Conservation (phyloP, 2,888 invertebrate species). For the Phaonia tiefii region DNA sequence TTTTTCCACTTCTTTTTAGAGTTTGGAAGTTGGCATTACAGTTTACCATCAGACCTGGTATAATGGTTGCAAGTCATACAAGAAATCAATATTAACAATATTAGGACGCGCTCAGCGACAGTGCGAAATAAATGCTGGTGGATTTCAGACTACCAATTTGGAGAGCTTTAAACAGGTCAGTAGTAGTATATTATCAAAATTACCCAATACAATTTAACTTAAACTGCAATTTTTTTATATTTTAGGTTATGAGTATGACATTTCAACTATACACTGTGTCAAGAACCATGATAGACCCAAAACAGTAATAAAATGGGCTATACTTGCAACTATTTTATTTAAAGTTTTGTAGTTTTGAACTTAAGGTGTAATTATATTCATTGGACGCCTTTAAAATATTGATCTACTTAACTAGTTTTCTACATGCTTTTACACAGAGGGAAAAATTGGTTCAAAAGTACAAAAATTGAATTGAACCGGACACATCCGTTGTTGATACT, state of each 20-base stretch:
- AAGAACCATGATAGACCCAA: background rate
- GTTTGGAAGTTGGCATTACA: slow-evolving; percentile 68
- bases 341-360: no score
- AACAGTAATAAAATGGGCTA: no score
- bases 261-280: slow-evolving; percentile 14
- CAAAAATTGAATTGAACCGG: no score
- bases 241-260: slow-evolving; percentile 30
- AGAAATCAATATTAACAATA: slow-evolving; percentile 70
- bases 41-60: slow-evolving; percentile 73
- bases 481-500: no score
- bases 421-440: no score
- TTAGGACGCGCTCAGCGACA: slow-evolving; percentile 72
- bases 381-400: no score
- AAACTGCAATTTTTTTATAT: slow-evolving; percentile 13
- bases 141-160: slow-evolving; percentile 71
- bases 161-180: slow-evolving; percentile 72
- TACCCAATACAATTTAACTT: no score
- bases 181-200: no score
- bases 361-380: no score
- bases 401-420: no score
- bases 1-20: slow-evolving; percentile 71
- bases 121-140: slow-evolving; percentile 71
- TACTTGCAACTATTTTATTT: no score
- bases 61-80: slow-evolving; percentile 70
- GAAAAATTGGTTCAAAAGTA: no score